Evolutionary conservation across 35 echinoderm and acorn worm species (phyloP).

Genomic region (Anneissia japonica): DNA sequence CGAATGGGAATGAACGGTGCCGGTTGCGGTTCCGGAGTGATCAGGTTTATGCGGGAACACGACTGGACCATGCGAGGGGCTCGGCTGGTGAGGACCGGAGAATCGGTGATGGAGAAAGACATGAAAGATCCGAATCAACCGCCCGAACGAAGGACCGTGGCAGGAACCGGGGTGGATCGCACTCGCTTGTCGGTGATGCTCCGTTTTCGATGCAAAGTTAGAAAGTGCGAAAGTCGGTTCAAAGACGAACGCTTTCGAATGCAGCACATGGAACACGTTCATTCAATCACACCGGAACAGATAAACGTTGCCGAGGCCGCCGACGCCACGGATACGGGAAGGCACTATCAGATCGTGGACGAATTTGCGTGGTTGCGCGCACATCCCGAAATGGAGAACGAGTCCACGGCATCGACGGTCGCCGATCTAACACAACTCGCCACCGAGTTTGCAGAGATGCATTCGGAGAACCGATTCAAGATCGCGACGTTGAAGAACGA

Average conservation of each 20-base stretch:
- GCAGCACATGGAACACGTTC: background rate
- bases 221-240: background rate
- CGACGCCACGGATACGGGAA: background rate
- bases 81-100: background rate
- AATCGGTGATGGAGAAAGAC: background rate
- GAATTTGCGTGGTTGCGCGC: background rate
- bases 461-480: background rate
- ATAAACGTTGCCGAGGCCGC: background rate
- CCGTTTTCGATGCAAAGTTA: background rate
- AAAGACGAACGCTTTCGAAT: background rate
- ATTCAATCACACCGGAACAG: background rate
- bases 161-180: no score
- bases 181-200: no score
- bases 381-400: background rate
- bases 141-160: background rate
- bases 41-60: background rate
- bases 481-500: background rate
- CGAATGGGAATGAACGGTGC: background rate
- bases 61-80: background rate
- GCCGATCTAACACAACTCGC: background rate
- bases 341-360: background rate
- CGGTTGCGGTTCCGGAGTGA: background rate
- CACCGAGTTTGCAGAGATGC: background rate
- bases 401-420: background rate
- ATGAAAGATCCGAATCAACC: background rate